Conservation (phyloP, 2,113 vertebrate genomes). For the Colaptes auratus region DNA sequence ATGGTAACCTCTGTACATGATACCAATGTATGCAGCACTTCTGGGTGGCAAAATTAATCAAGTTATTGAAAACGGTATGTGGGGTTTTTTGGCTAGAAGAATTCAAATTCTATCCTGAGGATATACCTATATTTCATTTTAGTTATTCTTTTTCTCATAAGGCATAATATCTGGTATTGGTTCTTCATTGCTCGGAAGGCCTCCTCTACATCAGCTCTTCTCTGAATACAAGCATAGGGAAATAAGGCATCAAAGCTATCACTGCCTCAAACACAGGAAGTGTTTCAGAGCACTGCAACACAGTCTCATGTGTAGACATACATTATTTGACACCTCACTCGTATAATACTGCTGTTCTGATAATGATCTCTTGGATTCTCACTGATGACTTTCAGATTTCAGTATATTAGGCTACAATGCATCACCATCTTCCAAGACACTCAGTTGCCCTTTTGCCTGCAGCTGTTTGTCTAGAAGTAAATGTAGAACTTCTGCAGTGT, state of each 20-base stretch:
- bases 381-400: too few species aligned
- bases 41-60: not conserved
- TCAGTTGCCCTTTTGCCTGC: too few species aligned
- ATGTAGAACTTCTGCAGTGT: too few species aligned
- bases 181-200: not conserved
- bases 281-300: not conserved
- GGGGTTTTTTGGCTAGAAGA: not conserved
- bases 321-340: not conserved
- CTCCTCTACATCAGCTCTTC: not conserved
- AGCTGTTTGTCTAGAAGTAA: too few species aligned
- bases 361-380: too few species aligned
- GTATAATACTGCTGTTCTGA: too few species aligned
- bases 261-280: not conserved
- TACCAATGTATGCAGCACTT: not conserved
- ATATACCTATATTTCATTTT: too few species aligned
- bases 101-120: too few species aligned
- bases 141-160: too few species aligned
- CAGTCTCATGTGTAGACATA: not conserved
- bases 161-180: not conserved
- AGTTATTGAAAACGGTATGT: not conserved
- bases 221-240: not conserved
- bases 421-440: too few species aligned
- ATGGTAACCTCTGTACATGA: constrained; percentile 54
- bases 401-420: too few species aligned
- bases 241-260: not conserved